Evolutionary conservation across 2,888 invertebrate species (phyloP), one percentile per base, ranked within the genome.

Genomic region (Drosophila koepferae): DNA sequence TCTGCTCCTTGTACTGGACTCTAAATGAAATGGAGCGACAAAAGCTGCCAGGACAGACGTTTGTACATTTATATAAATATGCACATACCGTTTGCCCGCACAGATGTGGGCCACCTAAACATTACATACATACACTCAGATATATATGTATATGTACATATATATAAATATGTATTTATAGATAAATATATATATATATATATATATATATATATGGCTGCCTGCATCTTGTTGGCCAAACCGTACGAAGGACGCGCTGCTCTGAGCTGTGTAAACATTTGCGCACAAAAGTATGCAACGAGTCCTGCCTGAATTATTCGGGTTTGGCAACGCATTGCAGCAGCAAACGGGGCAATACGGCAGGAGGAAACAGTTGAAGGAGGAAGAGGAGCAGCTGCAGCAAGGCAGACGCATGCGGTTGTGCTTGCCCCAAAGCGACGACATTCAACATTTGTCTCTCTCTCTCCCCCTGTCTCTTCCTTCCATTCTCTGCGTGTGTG

Each of bases 211-310:
- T 18, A 40, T 23, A 44, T 9, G 55, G 40, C 20, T 63, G 79
- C 63, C 61, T 80, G 70, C 73, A 88, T 82, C 89, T 79, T 79
- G 71, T 34, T 56, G 62, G 61, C 74, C 72, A 71, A 66, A 67
- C 56, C 75, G 84, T 72, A 65, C 74, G 79, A 76, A 80, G 77
- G 77, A 79, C 77, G 64, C 67, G 51, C 64, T 60, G 51, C 63
- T 63, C 46, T 61, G 73, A 79, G 75, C 84, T 83, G 77, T 82
- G 83, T 79, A 89, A 90, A 90, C 86, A 86, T 90, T 89, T 89
- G 89, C 82, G 83, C 89, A 86, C 74, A 76, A 89, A 90, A 90
- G 80, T 89, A 89, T 89, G 87, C 89, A 84, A 82, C 88, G 84
- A 85, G 76, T 80, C 74, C 89, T 81, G 90, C 72, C 81, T 80